Conservation (phyloP, 2,113 vertebrate species). For the Heptranchias perlo region DNA sequence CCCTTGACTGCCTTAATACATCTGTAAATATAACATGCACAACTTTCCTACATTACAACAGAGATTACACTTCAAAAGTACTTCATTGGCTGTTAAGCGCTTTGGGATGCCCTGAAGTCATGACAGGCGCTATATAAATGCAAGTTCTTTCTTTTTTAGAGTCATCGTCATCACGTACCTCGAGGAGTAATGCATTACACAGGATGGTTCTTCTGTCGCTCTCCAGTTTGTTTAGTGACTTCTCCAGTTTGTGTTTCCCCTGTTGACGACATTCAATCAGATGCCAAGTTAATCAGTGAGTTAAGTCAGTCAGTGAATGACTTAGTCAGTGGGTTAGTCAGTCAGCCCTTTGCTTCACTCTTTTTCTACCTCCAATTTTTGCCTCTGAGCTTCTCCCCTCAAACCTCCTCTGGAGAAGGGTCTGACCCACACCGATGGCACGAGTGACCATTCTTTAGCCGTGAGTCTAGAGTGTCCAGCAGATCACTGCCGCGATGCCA, state of each 20-base stretch:
- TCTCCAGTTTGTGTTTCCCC: background rate
- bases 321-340: too few species aligned
- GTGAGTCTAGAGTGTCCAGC: too few species aligned
- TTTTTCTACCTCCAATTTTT: background rate
- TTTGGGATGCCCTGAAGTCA: background rate
- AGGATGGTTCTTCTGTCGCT: background rate
- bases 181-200: background rate
- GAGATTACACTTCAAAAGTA: background rate
- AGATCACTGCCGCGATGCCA: too few species aligned
- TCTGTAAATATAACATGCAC: background rate
- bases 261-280: background rate
- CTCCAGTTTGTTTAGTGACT: background rate
- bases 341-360: background rate
- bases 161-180: background rate
- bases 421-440: too few species aligned
- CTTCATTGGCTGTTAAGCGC: background rate
- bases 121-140: background rate
- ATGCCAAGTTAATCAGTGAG: background rate
- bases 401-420: too few species aligned
- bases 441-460: too few species aligned
- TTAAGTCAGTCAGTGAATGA: too few species aligned
- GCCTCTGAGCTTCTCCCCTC: background rate
- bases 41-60: too few species aligned
- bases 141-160: background rate
- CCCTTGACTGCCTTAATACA: too few species aligned